A percentile compares a stretch with the other conserved stretches of the same genome.
Conservation (phyloP, 2,888 invertebrate species). For the Leucophora obtusa region DNA sequence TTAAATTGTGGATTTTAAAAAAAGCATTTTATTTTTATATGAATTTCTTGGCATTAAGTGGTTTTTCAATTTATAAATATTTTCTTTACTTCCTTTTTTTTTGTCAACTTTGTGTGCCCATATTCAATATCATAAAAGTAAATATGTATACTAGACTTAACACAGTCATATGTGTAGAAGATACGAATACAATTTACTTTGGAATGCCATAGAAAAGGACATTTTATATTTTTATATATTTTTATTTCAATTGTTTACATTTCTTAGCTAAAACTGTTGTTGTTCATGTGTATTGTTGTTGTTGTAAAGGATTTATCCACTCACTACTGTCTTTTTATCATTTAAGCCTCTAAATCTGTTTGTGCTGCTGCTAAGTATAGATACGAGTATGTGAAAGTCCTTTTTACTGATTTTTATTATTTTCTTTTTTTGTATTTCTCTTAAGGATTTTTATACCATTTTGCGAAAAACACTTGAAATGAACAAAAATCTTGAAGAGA, state of each 20-base stretch:
- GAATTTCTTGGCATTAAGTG: neutral
- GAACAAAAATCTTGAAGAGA: neutral
- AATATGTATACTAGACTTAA: neutral
- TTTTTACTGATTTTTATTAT: neutral
- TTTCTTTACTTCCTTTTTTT: neutral
- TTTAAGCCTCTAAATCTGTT: neutral
- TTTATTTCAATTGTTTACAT: conserved; percentile 40
- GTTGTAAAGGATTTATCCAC: conserved; percentile 27
- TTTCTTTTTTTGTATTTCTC: neutral
- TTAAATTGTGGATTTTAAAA: neutral
- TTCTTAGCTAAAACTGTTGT: conserved; percentile 25
- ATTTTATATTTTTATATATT: conserved; percentile 13
- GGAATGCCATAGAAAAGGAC: neutral
- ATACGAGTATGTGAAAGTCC: neutral
- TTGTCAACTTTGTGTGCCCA: neutral
- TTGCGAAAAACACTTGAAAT: neutral
- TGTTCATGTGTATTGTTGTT: neutral
- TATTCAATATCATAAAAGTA: neutral
- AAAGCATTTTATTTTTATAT: neutral
- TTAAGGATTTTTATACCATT: neutral
- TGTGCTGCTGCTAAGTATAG: neutral
- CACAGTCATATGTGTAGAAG: neutral
- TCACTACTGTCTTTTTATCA: neutral
- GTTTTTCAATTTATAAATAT: neutral
- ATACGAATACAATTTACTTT: neutral